Evolutionary conservation across 2,113 vertebrate genomes (phyloP).

Genomic region (Mustela lutreola): DNA sequence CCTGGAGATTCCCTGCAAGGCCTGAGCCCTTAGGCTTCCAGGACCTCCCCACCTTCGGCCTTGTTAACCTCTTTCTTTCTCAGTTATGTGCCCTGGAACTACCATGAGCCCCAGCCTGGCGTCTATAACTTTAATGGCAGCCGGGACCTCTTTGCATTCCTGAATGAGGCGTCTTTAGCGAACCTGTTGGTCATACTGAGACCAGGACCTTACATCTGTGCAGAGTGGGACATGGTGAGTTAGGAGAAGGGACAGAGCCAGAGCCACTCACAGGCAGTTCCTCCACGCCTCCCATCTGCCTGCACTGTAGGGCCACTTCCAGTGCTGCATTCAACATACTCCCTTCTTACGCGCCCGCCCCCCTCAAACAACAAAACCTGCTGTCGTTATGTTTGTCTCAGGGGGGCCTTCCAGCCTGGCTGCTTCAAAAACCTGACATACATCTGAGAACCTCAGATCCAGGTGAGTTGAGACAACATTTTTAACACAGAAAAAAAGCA

Average conservation of each 20-base stretch:
- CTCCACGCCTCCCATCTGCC: background rate
- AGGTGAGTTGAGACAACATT: slow-evolving; percentile 86
- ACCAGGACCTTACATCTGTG: slow-evolving; percentile 98
- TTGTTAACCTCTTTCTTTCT: slow-evolving; percentile 73
- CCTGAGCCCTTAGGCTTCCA: background rate
- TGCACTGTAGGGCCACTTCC: background rate
- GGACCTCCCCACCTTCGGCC: background rate
- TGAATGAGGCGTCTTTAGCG: slow-evolving; percentile 92
- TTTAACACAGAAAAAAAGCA: background rate
- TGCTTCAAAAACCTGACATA: slow-evolving; percentile 93
- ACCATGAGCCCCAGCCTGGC: slow-evolving; percentile 92
- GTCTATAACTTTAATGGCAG: slow-evolving; percentile 92
- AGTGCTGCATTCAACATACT: background rate
- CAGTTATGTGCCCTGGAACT: slow-evolving; percentile 98
- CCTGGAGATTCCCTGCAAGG: background rate
- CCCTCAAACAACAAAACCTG: background rate
- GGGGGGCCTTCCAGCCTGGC: slow-evolving; percentile 98
- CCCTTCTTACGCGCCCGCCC: background rate
- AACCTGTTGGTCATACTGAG: slow-evolving; percentile 96
- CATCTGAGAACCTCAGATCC: slow-evolving; percentile 93
- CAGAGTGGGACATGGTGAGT: slow-evolving; percentile 99
- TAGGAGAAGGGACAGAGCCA: slow-evolving; percentile 10
- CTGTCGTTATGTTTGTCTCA: slow-evolving; percentile 79
- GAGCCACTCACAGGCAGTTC: background rate
- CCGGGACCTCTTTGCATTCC: slow-evolving; percentile 93